Percentiles rank a stretch among this genome's conserved stretches.
phyloP scores from a whole-genome alignment of 2,888 invertebrate genomes.

The Hemistola chrysoprasaria region DNA sequence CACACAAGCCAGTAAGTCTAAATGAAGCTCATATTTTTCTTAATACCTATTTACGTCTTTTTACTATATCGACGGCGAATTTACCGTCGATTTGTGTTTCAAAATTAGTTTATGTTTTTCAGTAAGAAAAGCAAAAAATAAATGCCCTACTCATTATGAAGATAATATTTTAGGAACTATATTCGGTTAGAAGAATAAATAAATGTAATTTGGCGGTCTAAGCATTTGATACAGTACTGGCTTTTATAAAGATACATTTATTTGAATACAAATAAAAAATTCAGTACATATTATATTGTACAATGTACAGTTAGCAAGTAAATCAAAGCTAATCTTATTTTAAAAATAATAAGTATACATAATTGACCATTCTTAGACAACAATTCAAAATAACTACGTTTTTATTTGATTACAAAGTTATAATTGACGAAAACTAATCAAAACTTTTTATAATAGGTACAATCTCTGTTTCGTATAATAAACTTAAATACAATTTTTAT shows the following conservation, averaged over 20 bases:
- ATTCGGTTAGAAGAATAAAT: not conserved
- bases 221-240: constrained; percentile 19
- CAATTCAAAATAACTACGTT: constrained; percentile 73
- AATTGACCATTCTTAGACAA: constrained; percentile 80
- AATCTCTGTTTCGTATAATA: constrained; percentile 54
- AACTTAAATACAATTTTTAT: constrained; percentile 53
- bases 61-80: constrained; percentile 35
- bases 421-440: constrained; percentile 80
- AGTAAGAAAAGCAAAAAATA: not conserved
- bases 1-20: constrained; percentile 78
- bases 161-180: constrained; percentile 11
- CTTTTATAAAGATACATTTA: no score
- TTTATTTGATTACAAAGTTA: constrained; percentile 70
- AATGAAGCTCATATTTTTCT: constrained; percentile 80
- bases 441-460: constrained; percentile 59
- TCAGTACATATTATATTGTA: constrained; percentile 27
- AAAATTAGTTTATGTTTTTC: no score
- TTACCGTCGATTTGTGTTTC: no score
- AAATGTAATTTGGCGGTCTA: constrained; percentile 18
- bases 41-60: constrained; percentile 70
- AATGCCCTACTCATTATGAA: not conserved
- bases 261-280: no score
- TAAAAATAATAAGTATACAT: constrained; percentile 68
- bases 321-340: constrained; percentile 56
- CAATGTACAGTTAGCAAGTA: constrained; percentile 37